Evolutionary conservation across 2,797 vertebrate genomes (phyloP).

Genomic region (Falco columbarius): DNA sequence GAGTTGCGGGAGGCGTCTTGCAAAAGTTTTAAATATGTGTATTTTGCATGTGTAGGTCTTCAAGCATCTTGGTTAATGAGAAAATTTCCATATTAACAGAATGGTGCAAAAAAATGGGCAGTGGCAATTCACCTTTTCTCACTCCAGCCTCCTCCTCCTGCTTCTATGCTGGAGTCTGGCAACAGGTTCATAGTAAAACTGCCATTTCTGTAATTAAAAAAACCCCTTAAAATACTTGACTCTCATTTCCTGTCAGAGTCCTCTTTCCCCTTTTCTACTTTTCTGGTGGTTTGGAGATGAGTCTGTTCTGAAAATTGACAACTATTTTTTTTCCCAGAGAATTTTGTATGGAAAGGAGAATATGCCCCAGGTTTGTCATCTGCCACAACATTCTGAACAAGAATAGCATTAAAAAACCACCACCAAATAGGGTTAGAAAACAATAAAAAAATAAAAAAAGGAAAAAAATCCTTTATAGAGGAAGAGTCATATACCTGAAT

Average conservation of each 20-base stretch:
- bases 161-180: not conserved
- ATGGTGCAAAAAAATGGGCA: not conserved
- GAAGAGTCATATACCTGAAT: not conserved
- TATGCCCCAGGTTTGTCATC: not conserved
- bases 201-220: not conserved
- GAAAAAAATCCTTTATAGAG: not conserved
- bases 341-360: not conserved
- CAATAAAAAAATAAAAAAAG: not conserved
- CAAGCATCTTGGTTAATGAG: not conserved
- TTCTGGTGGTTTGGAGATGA: not conserved
- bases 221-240: not conserved
- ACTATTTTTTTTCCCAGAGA: not conserved
- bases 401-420: not conserved
- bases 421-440: not conserved
- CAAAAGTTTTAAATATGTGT: not conserved
- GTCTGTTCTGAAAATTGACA: not conserved
- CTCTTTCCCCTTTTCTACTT: not conserved
- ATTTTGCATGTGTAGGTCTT: not conserved
- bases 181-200: not conserved
- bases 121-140: not conserved
- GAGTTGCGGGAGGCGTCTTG: not conserved
- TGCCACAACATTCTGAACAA: not conserved
- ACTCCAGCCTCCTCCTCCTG: not conserved
- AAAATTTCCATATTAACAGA: not conserved
- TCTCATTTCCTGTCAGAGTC: not conserved